A percentile compares a stretch with the other conserved stretches of the same genome.
Conservation (phyloP, 2,888 invertebrate species). For the Chrysolina haemoptera region DNA sequence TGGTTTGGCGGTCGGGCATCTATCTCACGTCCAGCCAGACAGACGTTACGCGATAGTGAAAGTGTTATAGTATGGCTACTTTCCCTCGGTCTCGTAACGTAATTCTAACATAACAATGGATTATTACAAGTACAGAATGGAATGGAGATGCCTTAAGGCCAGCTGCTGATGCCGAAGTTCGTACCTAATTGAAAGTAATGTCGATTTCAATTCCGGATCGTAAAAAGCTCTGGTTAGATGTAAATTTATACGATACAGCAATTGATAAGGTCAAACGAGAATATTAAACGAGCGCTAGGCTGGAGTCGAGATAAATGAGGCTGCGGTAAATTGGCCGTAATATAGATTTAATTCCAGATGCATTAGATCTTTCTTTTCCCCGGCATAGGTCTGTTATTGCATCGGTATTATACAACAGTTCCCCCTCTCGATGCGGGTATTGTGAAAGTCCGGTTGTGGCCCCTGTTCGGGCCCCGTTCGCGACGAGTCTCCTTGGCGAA, state of each 20-base stretch:
- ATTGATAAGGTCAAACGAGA: constrained; percentile 38
- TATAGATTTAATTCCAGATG: constrained; percentile 55
- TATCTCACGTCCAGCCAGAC: constrained; percentile 59
- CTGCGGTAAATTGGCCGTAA: constrained; percentile 43
- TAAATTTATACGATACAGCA: constrained; percentile 20
- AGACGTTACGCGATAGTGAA: constrained; percentile 70
- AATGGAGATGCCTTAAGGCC: neutral
- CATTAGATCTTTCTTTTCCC: constrained; percentile 58
- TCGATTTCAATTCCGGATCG: neutral
- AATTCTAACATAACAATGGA: constrained; percentile 66
- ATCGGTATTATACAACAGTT: constrained; percentile 69
- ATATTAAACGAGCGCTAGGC: constrained; percentile 28
- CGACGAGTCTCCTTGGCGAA: constrained; percentile 69
- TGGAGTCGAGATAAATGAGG: constrained; percentile 32
- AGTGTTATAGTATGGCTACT: constrained; percentile 69
- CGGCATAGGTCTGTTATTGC: constrained; percentile 65
- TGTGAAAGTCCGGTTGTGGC: constrained; percentile 69
- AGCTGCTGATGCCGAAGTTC: constrained; percentile 1
- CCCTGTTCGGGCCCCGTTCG: constrained; percentile 67
- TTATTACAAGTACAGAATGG: constrained; percentile 44
- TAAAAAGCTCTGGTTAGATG: neutral
- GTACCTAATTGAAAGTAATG: constrained; percentile 7
- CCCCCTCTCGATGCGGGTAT: constrained; percentile 63
- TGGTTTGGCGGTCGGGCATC: constrained; percentile 56
- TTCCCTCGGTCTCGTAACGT: constrained; percentile 68